A percentile compares a stretch with the other conserved stretches of the same genome.
These are phyloP conservation scores for Sceliomorpha sp. DNA, from an alignment of 2,888 invertebrate species.

Conservation along the genomic window DNA sequence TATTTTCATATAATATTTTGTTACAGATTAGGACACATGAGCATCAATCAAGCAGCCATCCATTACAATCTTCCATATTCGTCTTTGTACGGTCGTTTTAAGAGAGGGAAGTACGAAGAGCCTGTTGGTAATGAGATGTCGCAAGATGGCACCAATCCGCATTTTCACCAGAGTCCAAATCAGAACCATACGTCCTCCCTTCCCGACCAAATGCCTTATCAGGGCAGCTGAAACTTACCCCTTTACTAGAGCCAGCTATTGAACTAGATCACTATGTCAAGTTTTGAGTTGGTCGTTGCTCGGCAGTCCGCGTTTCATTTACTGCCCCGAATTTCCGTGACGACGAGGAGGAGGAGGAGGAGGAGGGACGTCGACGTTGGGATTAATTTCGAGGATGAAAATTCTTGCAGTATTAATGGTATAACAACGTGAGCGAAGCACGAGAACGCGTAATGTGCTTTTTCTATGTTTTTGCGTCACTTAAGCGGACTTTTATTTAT, in stretches of 20 bases:
- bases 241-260: conserved; percentile 71
- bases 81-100: conserved; percentile 93
- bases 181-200: conserved; percentile 78
- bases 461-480: conserved; percentile 42
- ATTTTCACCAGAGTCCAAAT: conserved; percentile 77
- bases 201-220: conserved; percentile 79
- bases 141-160: conserved; percentile 77
- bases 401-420: conserved; percentile 75
- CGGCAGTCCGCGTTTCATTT: background rate
- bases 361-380: too few species aligned
- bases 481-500: conserved; percentile 67
- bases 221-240: conserved; percentile 80
- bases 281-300: conserved; percentile 19
- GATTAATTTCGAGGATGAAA: conserved; percentile 38
- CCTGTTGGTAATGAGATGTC: conserved; percentile 76
- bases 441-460: conserved; percentile 27
- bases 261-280: conserved; percentile 30
- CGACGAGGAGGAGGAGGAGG: too few species aligned
- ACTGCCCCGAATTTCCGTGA: conserved; percentile 2
- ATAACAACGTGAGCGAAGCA: conserved; percentile 63
- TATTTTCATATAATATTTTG: conserved; percentile 10
- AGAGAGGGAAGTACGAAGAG: conserved; percentile 90
- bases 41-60: conserved; percentile 95
- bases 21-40: conserved; percentile 92
- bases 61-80: conserved; percentile 95